Base-by-base conservation (phyloP, 1,140 invertebrate species). In the Drosophila funebris region DNA sequence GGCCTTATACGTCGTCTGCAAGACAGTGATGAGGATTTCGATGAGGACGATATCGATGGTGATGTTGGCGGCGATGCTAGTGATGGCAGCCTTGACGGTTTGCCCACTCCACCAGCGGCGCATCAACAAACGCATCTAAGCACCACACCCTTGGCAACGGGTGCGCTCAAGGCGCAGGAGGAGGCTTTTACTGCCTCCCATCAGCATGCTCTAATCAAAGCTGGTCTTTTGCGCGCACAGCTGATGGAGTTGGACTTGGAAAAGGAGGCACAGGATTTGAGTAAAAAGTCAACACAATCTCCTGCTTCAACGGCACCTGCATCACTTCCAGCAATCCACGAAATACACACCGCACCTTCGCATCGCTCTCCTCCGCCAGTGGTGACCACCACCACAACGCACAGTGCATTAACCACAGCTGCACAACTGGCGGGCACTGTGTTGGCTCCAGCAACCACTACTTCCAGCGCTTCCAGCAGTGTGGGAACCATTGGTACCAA, bases 1-100 rank as follows among this genome's bases (percentile, higher is more conserved):
- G 90, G 90, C 0, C 62, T 91, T 0, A 91, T 91, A 58, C 90
- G 90, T 22, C 83, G 84, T 3, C 67, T 90, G 48, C 87, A 90
- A 43, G 90, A 91, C 73, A 90, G 88, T 56, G 90, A 91, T 33
- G 90, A 91, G 54, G 90, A 91, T 20, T 91, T 73, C 39, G 90
- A 91, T 57, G 90, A 91, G 62, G 90, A 91, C 44, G 90, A 91
- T 11, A 73, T 77, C 3, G 83, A 79, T 16, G 82, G 54, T 2
- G 90, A 87, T 2, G 44, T 24, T 13, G 85, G 77, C 6, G 87
- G 79, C 0, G 85, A 90, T 39, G 62, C n/a, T 0, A 88, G 78
- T 20, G 78, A 89, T 9, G 64, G 57, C 9, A 89, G 84, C 37
- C 24, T 76, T 4, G 79, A 83, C 14, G 70, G 78, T 20, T 44